Percentiles rank a stretch among this genome's conserved stretches.
These are phyloP conservation scores for Coleophora deauratella DNA, from an alignment of 2,888 invertebrate species.

Conservation along the genomic window DNA sequence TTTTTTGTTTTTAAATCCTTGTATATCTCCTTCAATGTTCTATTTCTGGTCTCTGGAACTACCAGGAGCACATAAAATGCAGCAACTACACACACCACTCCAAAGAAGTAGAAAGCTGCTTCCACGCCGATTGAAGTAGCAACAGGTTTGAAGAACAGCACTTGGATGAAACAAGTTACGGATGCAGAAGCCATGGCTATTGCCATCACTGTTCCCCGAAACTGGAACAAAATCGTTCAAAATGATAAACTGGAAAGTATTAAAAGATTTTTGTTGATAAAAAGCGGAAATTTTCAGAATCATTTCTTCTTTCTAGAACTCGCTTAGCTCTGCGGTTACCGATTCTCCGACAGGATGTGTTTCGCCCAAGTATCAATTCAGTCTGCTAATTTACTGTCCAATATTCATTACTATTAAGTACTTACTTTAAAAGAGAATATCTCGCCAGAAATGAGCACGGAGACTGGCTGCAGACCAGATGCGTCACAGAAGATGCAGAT, in stretches of 20 bases:
- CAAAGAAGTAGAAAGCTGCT: conserved; percentile 46
- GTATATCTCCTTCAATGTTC: conserved; percentile 44
- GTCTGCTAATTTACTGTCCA: too few relatives aligned
- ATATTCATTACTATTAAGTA: too few relatives aligned
- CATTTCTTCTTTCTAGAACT: too few relatives aligned
- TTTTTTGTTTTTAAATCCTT: conserved; percentile 41
- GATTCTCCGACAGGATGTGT: too few relatives aligned
- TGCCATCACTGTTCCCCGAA: conserved; percentile 52
- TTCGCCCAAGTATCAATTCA: too few relatives aligned
- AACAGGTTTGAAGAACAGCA: conserved; percentile 50
- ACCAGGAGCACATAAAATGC: conserved; percentile 34
- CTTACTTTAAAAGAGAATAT: conserved; percentile 64
- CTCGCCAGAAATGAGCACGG: conserved; percentile 64
- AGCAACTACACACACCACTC: conserved; percentile 34
- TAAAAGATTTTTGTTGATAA: too few relatives aligned
- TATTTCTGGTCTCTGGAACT: conserved; percentile 47
- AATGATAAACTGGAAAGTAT: neutral
- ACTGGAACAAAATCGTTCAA: conserved; percentile 34
- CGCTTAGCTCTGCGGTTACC: too few relatives aligned
- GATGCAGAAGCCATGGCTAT: conserved; percentile 42
- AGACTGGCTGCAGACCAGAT: conserved; percentile 66
- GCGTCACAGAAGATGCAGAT: conserved; percentile 66
- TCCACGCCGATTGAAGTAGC: conserved; percentile 39
- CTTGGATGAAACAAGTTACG: conserved; percentile 38
- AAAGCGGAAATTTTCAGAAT: too few relatives aligned